These are phyloP conservation scores for Xenopus tropicalis DNA, from an alignment of 2,113 vertebrate species.

Conservation along the genomic window DNA sequence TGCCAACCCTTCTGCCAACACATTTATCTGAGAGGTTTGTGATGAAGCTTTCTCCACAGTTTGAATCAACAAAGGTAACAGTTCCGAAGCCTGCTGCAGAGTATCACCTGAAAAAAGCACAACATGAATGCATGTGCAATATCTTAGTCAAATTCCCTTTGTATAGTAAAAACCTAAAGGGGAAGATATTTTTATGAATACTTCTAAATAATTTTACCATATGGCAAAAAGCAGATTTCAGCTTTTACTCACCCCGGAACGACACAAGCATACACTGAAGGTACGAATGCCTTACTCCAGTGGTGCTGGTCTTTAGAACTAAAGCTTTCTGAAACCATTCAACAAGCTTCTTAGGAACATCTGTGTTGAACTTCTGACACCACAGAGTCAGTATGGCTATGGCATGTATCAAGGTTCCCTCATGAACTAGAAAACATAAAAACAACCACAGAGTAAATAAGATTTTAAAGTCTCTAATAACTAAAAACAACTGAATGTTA, in stretches of 20 bases:
- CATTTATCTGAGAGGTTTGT: constrained; percentile 83
- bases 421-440: constrained; percentile 73
- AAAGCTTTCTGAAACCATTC: constrained; percentile 95
- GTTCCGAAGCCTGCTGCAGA: constrained; percentile 74
- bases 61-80: constrained; percentile 82
- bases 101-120: constrained; percentile 76
- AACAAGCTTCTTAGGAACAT: constrained; percentile 77
- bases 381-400: constrained; percentile 88
- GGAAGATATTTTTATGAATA: too few relatives aligned
- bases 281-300: constrained; percentile 87
- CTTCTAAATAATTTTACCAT: too few relatives aligned
- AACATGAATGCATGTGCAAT: not conserved
- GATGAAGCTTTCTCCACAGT: constrained; percentile 86
- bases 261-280: constrained; percentile 87
- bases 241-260: constrained; percentile 79
- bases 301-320: constrained; percentile 89
- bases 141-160: too few relatives aligned
- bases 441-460: not conserved
- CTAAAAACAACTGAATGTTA: not conserved
- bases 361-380: constrained; percentile 79
- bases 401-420: constrained; percentile 87
- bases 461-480: not conserved
- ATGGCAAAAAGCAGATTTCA: too few relatives aligned
- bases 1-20: constrained; percentile 80
- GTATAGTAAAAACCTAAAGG: too few relatives aligned